These are phyloP conservation scores for Halocynthia aurantium DNA, from an alignment of 23 tunicate species.

Conservation along the genomic window DNA sequence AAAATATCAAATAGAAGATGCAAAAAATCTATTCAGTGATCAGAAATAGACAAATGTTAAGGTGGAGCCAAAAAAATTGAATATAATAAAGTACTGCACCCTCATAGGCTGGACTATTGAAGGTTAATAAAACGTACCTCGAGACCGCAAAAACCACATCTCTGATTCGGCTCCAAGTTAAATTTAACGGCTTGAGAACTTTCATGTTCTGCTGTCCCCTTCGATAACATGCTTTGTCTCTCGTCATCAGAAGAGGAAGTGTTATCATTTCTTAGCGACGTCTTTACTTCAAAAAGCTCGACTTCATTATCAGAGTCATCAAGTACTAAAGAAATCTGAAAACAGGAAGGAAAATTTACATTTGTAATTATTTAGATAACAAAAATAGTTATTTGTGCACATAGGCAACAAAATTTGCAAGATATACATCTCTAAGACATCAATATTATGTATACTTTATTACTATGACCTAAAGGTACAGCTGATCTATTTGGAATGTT, in stretches of 20 bases:
- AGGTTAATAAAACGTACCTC: slow-evolving; percentile 17
- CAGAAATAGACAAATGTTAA: slow-evolving; percentile 1
- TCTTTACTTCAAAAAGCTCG: slow-evolving; percentile 39
- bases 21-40: neutral
- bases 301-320: slow-evolving; percentile 53
- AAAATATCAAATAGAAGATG: no score
- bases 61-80: neutral
- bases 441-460: neutral
- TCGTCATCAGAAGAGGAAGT: slow-evolving; percentile 9
- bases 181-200: slow-evolving; percentile 33
- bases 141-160: slow-evolving; percentile 89
- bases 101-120: no score
- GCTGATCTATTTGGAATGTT: neutral
- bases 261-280: slow-evolving; percentile 1
- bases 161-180: slow-evolving; percentile 76
- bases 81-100: neutral
- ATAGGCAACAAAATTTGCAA: no score
- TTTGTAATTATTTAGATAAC: no score
- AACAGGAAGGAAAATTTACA: neutral
- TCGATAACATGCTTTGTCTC: slow-evolving; percentile 6
- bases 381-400: no score
- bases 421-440: neutral
- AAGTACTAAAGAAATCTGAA: slow-evolving; percentile 42
- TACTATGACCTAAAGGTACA: neutral
- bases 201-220: slow-evolving; percentile 13